Percentiles rank a stretch among this genome's conserved stretches.
Conservation (phyloP, 2,113 vertebrate species). For the Neogobius melanostomus region DNA sequence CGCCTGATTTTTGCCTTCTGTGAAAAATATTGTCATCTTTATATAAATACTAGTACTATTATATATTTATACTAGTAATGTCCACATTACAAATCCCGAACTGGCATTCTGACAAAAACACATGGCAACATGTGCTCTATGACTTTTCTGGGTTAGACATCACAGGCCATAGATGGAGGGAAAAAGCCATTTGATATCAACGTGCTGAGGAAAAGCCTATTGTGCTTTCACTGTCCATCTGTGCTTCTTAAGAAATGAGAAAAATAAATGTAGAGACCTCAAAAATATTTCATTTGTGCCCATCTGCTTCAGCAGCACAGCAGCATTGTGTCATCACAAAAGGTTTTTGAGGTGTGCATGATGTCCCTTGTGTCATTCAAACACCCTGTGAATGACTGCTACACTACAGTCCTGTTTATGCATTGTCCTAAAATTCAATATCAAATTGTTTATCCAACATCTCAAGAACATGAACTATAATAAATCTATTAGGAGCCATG, state of each 20-base stretch:
- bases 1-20: too few relatives aligned
- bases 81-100: conserved; percentile 16
- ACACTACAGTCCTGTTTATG: neutral
- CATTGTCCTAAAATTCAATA: conserved; percentile 6
- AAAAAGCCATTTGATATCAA: conserved; percentile 30
- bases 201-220: neutral
- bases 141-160: conserved; percentile 7
- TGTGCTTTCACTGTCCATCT: neutral
- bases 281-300: neutral
- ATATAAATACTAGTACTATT: too few relatives aligned
- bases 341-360: neutral
- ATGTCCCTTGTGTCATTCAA: neutral
- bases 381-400: neutral
- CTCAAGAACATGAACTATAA: neutral
- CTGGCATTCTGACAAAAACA: conserved; percentile 8
- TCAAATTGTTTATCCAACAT: neutral
- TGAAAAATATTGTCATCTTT: too few relatives aligned
- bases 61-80: too few relatives aligned
- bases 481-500: neutral
- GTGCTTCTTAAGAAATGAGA: conserved; percentile 11
- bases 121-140: conserved; percentile 20
- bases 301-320: neutral
- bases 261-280: conserved; percentile 18
- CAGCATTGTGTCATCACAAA: conserved; percentile 8
- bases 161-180: conserved; percentile 21